Percentiles rank a stretch among this genome's conserved stretches.
phyloP scores from a whole-genome alignment of 2,797 vertebrate genomes.

The Pseudochirops cupreus region DNA sequence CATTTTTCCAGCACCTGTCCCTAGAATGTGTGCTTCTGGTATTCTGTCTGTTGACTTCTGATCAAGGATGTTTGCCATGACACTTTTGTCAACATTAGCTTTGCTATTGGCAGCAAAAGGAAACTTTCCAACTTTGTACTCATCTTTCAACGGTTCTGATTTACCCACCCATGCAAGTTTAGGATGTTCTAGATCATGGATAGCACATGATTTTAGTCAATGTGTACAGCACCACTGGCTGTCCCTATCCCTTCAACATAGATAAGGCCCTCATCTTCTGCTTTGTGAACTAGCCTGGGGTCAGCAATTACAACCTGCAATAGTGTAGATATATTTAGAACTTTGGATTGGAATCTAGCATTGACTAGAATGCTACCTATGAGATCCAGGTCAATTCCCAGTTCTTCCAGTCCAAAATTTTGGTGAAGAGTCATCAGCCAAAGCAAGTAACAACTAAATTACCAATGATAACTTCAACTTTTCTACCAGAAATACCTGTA shows the following conservation, averaged over 20 bases:
- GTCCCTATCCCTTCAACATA: conserved; percentile 98
- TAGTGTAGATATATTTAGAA: conserved; percentile 93
- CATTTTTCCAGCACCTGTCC: conserved; percentile 97
- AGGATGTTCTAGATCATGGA: conserved; percentile 98
- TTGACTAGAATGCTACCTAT: conserved; percentile 94
- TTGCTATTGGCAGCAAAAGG: conserved; percentile 98
- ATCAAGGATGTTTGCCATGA: conserved; percentile 97
- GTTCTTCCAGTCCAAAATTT: conserved; percentile 92
- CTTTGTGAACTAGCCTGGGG: conserved; percentile 98
- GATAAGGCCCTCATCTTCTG: conserved; percentile 98
- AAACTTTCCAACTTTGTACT: conserved; percentile 97
- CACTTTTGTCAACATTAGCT: conserved; percentile 97
- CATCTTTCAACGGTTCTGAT: conserved; percentile 96
- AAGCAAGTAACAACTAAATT: conserved; percentile 97
- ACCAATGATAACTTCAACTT: conserved; percentile 94
- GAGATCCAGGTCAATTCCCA: conserved; percentile 96
- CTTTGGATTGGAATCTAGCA: conserved; percentile 96
- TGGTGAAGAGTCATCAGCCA: conserved; percentile 93
- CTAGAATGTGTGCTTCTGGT: conserved; percentile 96
- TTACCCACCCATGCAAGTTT: conserved; percentile 98
- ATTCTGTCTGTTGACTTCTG: conserved; percentile 98
- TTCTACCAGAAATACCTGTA: conserved; percentile 95
- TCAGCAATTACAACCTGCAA: conserved; percentile 96
- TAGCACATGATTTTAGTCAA: conserved; percentile 98
- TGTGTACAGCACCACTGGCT: conserved; percentile 97